A percentile compares a stretch with the other conserved stretches of the same genome.
phyloP scores from a whole-genome alignment of 2,888 invertebrate genomes.

The Drosophila kambysellisi region DNA sequence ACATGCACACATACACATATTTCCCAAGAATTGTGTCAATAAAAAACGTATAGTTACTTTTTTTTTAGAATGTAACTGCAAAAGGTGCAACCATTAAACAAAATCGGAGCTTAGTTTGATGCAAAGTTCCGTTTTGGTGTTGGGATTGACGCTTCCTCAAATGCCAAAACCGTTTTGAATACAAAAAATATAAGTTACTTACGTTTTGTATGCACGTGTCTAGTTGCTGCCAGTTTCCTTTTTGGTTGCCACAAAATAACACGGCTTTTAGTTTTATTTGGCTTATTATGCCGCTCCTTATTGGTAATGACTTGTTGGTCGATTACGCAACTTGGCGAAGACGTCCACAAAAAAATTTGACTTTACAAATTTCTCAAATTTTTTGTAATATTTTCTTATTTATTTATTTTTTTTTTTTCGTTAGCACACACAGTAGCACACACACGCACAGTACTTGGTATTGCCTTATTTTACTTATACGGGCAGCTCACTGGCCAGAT shows the following conservation, averaged over 20 bases:
- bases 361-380: slow-evolving; percentile 30
- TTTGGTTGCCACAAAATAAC: slow-evolving; percentile 41
- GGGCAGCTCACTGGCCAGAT: slow-evolving; percentile 39
- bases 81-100: slow-evolving; percentile 28
- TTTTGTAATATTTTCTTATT: slow-evolving; percentile 1
- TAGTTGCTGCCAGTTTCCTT: slow-evolving; percentile 61
- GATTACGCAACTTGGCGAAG: slow-evolving; percentile 61
- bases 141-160: slow-evolving; percentile 54
- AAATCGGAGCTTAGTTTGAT: slow-evolving; percentile 5
- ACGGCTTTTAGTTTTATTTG: slow-evolving; percentile 30
- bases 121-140: slow-evolving; percentile 44
- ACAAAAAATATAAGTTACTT: slow-evolving; percentile 49
- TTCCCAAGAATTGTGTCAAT: slow-evolving; percentile 40
- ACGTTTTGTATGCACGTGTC: slow-evolving; percentile 44
- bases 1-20: slow-evolving; percentile 30
- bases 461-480: slow-evolving; percentile 28
- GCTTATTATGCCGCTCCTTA: slow-evolving; percentile 50
- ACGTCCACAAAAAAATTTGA: slow-evolving; percentile 37
- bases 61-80: slow-evolving; percentile 59
- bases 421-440: slow-evolving; percentile 45
- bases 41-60: slow-evolving; percentile 28
- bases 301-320: slow-evolving; percentile 46
- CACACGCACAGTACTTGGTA: slow-evolving; percentile 50
- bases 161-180: slow-evolving; percentile 45
- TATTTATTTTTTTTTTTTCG: slow-evolving; percentile 3